Evolutionary conservation across 2,888 invertebrate genomes (phyloP).

Genomic region (Polydrusus cervinus): DNA sequence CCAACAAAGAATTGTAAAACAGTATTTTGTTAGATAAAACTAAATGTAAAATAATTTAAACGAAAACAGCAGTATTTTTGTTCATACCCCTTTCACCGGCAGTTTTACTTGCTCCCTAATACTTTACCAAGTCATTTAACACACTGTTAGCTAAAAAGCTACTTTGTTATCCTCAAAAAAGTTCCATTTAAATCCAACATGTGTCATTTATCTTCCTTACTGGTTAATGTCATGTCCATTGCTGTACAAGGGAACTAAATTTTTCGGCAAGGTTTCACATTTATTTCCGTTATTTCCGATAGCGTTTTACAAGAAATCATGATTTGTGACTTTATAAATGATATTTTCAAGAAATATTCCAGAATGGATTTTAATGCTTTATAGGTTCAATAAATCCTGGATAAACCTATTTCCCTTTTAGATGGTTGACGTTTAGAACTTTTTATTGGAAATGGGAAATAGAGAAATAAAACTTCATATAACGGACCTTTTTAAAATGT

Average conservation of each 20-base stretch:
- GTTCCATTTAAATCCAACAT: conserved; percentile 50
- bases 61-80: background rate
- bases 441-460: conserved; percentile 7
- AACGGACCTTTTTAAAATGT: background rate
- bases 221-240: conserved; percentile 48
- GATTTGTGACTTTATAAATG: conserved; percentile 33
- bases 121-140: conserved; percentile 54
- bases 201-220: conserved; percentile 52
- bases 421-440: conserved; percentile 4
- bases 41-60: conserved; percentile 16
- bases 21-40: too few species aligned
- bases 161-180: conserved; percentile 52
- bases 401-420: conserved; percentile 25
- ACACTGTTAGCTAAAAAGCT: conserved; percentile 48
- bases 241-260: conserved; percentile 35
- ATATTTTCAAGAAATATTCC: conserved; percentile 26
- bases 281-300: conserved; percentile 35
- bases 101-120: conserved; percentile 18
- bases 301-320: conserved; percentile 30
- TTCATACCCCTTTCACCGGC: conserved; percentile 7
- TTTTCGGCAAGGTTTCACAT: conserved; percentile 38
- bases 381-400: conserved; percentile 19
- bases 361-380: conserved; percentile 23
- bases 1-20: too few species aligned
- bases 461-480: background rate